Percentiles rank a stretch among this genome's conserved stretches.
Conservation (phyloP, 1,140 invertebrate species). For the Drosophila auraria region DNA sequence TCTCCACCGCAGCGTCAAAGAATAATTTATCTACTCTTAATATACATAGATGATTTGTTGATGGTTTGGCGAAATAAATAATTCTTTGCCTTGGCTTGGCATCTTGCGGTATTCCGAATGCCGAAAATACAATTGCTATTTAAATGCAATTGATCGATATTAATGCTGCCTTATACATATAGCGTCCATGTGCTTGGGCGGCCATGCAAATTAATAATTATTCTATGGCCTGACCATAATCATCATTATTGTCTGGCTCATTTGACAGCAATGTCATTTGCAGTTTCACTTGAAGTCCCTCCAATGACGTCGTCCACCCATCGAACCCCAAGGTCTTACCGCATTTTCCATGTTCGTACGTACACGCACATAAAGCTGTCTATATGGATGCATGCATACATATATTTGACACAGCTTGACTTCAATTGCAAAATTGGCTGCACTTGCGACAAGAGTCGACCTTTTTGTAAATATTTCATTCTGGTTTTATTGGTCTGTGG, state of each 20-base stretch:
- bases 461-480: conserved; percentile 65
- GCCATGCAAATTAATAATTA: conserved; percentile 57
- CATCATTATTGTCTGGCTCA: conserved; percentile 57
- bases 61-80: conserved; percentile 13
- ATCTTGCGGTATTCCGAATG: conserved; percentile 9
- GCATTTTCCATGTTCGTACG: conserved; percentile 19
- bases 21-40: conserved; percentile 9
- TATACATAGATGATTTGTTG: conserved; percentile 8
- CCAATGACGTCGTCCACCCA: conserved; percentile 17
- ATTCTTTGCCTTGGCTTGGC: conserved; percentile 3
- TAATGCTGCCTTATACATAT: conserved; percentile 6
- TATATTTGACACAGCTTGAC: conserved; percentile 47
- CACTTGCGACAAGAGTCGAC: conserved; percentile 31
- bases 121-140: conserved; percentile 17
- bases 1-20: neutral
- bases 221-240: conserved; percentile 38
- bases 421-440: conserved; percentile 53
- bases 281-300: conserved; percentile 29
- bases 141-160: conserved; percentile 37
- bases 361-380: conserved; percentile 14
- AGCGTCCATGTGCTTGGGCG: neutral
- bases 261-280: conserved; percentile 41
- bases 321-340: conserved; percentile 29
- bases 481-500: conserved; percentile 48
- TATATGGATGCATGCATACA: conserved; percentile 3